Conservation (phyloP, 2,888 invertebrate species). For the Drosophila acutilabella region DNA sequence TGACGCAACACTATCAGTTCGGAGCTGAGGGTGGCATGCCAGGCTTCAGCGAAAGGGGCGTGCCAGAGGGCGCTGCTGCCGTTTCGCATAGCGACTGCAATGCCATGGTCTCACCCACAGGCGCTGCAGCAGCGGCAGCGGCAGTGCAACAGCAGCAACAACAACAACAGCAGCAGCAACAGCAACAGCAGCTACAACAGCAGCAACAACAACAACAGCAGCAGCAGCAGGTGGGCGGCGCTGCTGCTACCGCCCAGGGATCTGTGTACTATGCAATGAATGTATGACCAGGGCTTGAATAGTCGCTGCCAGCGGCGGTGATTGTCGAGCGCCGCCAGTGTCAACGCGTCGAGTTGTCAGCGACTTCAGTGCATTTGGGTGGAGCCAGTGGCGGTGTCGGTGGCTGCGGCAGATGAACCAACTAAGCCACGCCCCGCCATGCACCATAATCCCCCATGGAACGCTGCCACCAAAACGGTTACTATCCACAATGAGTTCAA, state of each 20-base stretch:
- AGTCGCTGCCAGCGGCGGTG: conserved; percentile 83
- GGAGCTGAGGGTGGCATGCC: conserved; percentile 79
- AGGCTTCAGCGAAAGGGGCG: conserved; percentile 87
- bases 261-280: conserved; percentile 94
- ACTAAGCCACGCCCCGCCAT: conserved; percentile 15
- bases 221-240: conserved; percentile 51
- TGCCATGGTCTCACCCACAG: conserved; percentile 81
- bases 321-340: conserved; percentile 83
- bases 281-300: conserved; percentile 89
- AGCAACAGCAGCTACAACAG: conserved; percentile 44
- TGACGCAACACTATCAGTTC: conserved; percentile 82
- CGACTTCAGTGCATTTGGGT: conserved; percentile 82
- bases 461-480: not conserved
- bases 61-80: conserved; percentile 91
- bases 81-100: conserved; percentile 84
- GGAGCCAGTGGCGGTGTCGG: conserved; percentile 32
- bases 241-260: conserved; percentile 66
- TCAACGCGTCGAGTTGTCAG: conserved; percentile 83
- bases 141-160: conserved; percentile 40
- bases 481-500: conserved; percentile 11
- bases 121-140: conserved; percentile 48
- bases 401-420: conserved; percentile 61
- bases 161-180: conserved; percentile 52
- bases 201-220: conserved; percentile 56
- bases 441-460: not conserved